Evolutionary conservation across 2,113 vertebrate genomes (phyloP), one percentile per base, ranked within the genome.

Genomic region (Siniperca knerii): DNA sequence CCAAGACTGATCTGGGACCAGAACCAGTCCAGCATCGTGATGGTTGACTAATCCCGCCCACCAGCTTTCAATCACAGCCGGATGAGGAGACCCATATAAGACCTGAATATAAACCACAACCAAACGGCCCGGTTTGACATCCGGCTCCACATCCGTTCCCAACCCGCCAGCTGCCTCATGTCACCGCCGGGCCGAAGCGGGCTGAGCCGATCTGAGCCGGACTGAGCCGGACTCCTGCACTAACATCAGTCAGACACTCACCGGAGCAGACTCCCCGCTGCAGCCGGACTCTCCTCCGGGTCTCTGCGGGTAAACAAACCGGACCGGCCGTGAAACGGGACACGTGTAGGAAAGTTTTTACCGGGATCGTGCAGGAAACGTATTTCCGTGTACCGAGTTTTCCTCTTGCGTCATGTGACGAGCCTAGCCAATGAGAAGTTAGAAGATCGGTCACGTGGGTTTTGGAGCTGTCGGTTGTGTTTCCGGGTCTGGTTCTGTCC

Each of bases 401-500:
- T 48, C 42, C 23, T 12, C 1, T 11, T 1, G 10, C 29, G 84
- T 87, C 91, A 88, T 35, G n/a, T 64, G 73, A 57, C 4, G 0
- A 0, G 1, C 2, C 0, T 8, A 66, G 77, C 90, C 94, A 93
- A 91, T 92, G 16, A 75, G 44, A 76, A 82, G 73, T 37, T 3
- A n/a, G 37, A 1, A 11, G 1, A 11, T 0, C 0, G 9, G 71
- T 77, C 91, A 93, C 81, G 80, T 95, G 89, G 3, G 29, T 0
- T 0, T 1, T 2, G n/a, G 18, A 35, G 16, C 40, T 0, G 25
- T 55, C 8, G 0, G 12, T 5, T n/a, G 42, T 7, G 13, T 65
- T 92, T 91, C 92, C 91, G 92, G 86, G 81, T 90, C 21, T 78
- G 69, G 13, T 29, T 44, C 9, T 0, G 58, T 33, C 8, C 42